Percentiles rank a stretch among this genome's conserved stretches.
Evolutionary conservation across 1,140 invertebrate species (phyloP).

Genomic region (Neodiprion lecontei): DNA sequence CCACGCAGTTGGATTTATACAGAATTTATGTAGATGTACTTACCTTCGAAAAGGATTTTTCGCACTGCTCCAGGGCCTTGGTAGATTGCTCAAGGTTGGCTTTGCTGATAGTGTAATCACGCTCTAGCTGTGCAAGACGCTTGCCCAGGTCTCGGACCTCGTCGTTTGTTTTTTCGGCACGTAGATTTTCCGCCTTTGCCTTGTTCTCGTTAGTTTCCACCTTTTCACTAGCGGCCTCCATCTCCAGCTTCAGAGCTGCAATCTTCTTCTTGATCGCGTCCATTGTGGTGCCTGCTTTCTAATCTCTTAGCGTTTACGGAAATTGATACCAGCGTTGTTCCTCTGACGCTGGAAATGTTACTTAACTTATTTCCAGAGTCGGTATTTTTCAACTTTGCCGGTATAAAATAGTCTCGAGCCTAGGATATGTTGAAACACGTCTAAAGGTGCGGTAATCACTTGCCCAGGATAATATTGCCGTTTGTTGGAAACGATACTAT

Average conservation of each 20-base stretch:
- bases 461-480: no score
- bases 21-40: slow-evolving; percentile 10
- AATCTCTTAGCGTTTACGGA: neutral
- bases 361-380: no score
- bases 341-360: neutral
- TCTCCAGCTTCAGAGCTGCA: slow-evolving; percentile 82
- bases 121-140: slow-evolving; percentile 73
- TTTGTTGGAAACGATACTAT: no score
- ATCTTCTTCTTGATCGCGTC: slow-evolving; percentile 90
- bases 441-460: no score
- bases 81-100: slow-evolving; percentile 68
- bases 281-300: slow-evolving; percentile 62
- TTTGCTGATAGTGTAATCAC: slow-evolving; percentile 71
- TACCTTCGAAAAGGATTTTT: slow-evolving; percentile 66
- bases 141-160: slow-evolving; percentile 75
- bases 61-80: slow-evolving; percentile 74
- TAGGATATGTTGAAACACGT: no score
- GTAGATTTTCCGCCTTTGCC: slow-evolving; percentile 71
- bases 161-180: slow-evolving; percentile 74
- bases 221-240: slow-evolving; percentile 79
- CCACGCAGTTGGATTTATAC: no score
- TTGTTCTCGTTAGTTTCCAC: slow-evolving; percentile 78
- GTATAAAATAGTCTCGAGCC: no score
- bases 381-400: no score
- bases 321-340: neutral